Evolutionary conservation across 2,113 vertebrate species (phyloP), one percentile per base, ranked within the genome.

Genomic region (Equus przewalskii): DNA sequence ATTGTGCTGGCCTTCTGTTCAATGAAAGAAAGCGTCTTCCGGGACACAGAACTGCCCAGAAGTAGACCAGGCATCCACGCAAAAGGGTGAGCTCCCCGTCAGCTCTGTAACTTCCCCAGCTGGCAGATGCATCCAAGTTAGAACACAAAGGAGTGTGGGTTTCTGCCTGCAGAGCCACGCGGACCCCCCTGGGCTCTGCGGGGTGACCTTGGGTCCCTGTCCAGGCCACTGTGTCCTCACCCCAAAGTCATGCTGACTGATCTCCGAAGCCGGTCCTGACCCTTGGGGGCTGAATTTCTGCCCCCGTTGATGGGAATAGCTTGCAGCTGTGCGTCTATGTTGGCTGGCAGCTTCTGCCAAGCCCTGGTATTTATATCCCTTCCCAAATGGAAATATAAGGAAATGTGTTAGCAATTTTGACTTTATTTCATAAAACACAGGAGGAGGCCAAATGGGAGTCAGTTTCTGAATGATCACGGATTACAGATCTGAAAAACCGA

Each of bases 391-490:
- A 89, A 89, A 73, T 22, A 13, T 0, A n/a, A 41, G 79, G 92
- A 96, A 70, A 54, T 60, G 92, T 33, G 92, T 21, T 69, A 51
- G 94, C 94, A 88, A 83, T 88, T 80, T 72, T 65, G 33, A 54
- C 49, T 97, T 96, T 86, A 79, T 92, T 92, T 95, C 96, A 60
- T 65, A 87, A 89, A 93, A 86, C 89, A 72, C 92, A 89, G 95
- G 94, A 82, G 73, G 96, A 67, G 86, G 94, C 96, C 96, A 79
- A 56, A 33, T 15, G 92, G 76, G 49, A 84, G 82, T 26, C 28
- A 2, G 76, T n/a, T 84, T 79, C 94, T 18, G 51, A 90, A 62
- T 0, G 78, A 85, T 33, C 54, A 1, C 9, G 18, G 92, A 60
- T 94, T n/a, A 54, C 75, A 62, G 69, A 76, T 30, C 92, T 64